Base-by-base conservation (phyloP, 2,888 invertebrate species). In the Acrobasis repandana region DNA sequence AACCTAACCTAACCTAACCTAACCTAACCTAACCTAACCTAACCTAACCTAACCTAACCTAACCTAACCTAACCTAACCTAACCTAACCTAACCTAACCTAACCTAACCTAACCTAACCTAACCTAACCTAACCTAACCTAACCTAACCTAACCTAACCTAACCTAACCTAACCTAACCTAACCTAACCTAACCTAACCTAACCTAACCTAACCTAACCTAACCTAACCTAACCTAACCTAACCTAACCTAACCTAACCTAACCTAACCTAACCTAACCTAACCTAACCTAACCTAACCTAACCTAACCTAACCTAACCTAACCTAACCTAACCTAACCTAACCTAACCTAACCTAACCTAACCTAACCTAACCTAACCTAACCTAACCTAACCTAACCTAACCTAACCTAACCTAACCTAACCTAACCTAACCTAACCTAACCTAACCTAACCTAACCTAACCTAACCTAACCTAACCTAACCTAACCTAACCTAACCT, bases 51-150 rank as follows among this genome's bases (percentile, higher is more conserved):
- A 63, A 63, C 61, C 61, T 61, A 63, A 63, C 61, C 63, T 61
- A 63, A 63, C 61, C 61, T 61, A 63, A 63, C 61, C 61, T 64
- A 64, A 64, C 64, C 64, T 61, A 64, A 64, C 63, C 63, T 63
- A 63, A 61, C 61, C 61, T 61, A 61, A 61, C 62, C 64, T 62
- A 64, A 64, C 64, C 64, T 64, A 65, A 65, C 65, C 65, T 65
- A 65, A 65, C 65, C 63, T 63, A 63, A 65, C 63, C 63, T 63
- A 63, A 61, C 63, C 64, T 64, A 64, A 61, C 64, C 63, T 63
- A 63, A 63, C 61, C 63, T 61, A 63, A 61, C 64, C 64, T 64
- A 64, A 61, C 64, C 64, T 64, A 64, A 61, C 64, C 64, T 56
- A 59, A 62, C 58, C 58, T 48, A 52, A 58, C 58, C 58, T 54